phyloP scores from a whole-genome alignment of 2,113 vertebrate genomes.

The Sander vitreus region DNA sequence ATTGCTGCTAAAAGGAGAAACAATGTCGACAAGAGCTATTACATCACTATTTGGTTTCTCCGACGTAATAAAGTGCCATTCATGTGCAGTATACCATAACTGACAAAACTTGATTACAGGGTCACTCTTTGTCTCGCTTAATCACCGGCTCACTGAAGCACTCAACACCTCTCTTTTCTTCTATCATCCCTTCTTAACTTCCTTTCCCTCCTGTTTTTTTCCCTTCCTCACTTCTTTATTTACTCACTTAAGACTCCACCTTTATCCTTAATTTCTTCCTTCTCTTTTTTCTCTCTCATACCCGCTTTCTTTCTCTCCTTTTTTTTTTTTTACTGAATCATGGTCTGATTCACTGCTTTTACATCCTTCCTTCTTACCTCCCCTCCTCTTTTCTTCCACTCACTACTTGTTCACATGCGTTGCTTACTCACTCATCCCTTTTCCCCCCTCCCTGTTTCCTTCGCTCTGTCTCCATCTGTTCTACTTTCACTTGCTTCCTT shows the following conservation, averaged over 20 bases:
- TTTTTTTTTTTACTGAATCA: not conserved
- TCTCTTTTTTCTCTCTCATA: too few relatives aligned
- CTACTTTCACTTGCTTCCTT: slow-evolving; percentile 51
- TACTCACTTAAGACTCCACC: not conserved
- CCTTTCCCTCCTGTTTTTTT: not conserved
- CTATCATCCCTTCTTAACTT: not conserved
- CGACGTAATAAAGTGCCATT: slow-evolving; percentile 54
- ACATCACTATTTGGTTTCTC: slow-evolving; percentile 54
- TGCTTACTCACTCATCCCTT: slow-evolving; percentile 2
- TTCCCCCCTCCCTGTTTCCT: not conserved
- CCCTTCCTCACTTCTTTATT: not conserved
- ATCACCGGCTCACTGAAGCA: slow-evolving; percentile 46
- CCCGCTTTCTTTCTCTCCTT: too few relatives aligned
- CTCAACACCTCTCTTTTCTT: not conserved
- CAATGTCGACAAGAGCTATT: slow-evolving; percentile 36
- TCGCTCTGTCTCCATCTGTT: slow-evolving; percentile 49
- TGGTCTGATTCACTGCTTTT: slow-evolving; percentile 7
- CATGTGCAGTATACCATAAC: slow-evolving; percentile 43
- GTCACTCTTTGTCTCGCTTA: slow-evolving; percentile 53
- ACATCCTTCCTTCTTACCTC: not conserved
- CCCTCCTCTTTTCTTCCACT: not conserved
- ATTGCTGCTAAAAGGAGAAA: not conserved
- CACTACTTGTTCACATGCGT: not conserved
- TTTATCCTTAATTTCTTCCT: not conserved
- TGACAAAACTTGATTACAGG: slow-evolving; percentile 56